phyloP scores from a whole-genome alignment of 1,140 invertebrate genomes.

The Drosophila ogumai region DNA sequence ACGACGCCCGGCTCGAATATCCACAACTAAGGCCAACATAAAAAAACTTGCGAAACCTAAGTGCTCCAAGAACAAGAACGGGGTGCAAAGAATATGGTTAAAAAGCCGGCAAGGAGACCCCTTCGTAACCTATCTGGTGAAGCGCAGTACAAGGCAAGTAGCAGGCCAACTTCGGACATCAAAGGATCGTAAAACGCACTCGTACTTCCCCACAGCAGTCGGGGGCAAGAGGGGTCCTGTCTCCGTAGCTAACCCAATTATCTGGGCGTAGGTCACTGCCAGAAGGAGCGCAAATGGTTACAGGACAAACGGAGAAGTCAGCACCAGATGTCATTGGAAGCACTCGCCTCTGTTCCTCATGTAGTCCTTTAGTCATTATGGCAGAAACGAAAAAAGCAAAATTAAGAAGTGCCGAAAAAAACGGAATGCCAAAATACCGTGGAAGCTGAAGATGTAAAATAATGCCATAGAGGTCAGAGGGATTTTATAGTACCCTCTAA shows the following conservation, averaged over 20 bases:
- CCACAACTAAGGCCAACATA: slow-evolving; percentile 60
- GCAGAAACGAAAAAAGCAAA: slow-evolving; percentile 11
- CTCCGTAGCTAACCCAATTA: slow-evolving; percentile 69
- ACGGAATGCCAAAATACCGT: neutral
- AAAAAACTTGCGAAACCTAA: slow-evolving; percentile 66
- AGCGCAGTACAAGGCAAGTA: slow-evolving; percentile 22
- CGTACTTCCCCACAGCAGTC: slow-evolving; percentile 5
- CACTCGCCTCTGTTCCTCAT: slow-evolving; percentile 58
- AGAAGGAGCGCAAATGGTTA: slow-evolving; percentile 31
- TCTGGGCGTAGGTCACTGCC: slow-evolving; percentile 32
- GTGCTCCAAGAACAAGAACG: slow-evolving; percentile 40
- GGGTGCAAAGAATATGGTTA: slow-evolving; percentile 11
- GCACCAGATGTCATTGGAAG: slow-evolving; percentile 65
- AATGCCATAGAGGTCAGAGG: too few species aligned
- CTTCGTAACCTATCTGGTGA: neutral
- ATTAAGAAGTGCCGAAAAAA: slow-evolving; percentile 22
- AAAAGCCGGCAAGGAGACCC: slow-evolving; percentile 7
- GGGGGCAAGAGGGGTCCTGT: slow-evolving; percentile 23
- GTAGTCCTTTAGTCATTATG: slow-evolving; percentile 67
- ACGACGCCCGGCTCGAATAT: slow-evolving; percentile 24
- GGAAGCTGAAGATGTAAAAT: neutral
- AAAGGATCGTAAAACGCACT: slow-evolving; percentile 55
- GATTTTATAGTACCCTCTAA: neutral
- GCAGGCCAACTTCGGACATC: slow-evolving; percentile 35
- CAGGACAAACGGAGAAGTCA: slow-evolving; percentile 60